Conservation (phyloP, 1,140 invertebrate genomes). For the Polypedilum pembai region DNA sequence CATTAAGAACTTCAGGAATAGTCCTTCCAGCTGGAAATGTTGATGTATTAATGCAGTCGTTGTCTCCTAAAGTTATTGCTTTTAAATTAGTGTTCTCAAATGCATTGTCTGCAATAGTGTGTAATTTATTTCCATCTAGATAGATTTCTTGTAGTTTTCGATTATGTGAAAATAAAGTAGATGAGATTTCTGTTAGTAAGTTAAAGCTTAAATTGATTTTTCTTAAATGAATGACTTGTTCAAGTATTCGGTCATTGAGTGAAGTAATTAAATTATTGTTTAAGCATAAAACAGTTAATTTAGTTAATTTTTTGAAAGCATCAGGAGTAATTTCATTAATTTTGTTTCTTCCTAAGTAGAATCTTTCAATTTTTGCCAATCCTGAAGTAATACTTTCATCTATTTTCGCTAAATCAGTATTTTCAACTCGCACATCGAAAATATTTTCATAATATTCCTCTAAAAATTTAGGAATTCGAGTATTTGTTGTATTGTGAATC, state of each 20-base stretch:
- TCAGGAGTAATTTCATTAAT: neutral
- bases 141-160: neutral
- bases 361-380: neutral
- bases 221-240: no score
- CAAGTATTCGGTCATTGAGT: neutral
- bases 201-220: neutral
- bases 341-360: neutral
- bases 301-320: neutral
- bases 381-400: neutral
- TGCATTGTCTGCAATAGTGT: neutral
- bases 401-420: neutral
- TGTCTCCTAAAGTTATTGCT: neutral
- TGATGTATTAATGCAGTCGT: neutral
- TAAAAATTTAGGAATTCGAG: neutral
- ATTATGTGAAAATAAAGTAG: neutral
- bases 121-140: neutral
- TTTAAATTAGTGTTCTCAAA: neutral
- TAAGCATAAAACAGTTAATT: neutral
- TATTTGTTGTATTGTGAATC: neutral
- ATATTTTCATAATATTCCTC: neutral
- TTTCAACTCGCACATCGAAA: neutral
- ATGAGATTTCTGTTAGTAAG: neutral
- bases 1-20: no score
- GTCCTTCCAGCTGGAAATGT: neutral
- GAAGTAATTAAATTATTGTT: neutral